Conservation (phyloP, 2,888 invertebrate species). For the Anodontia alba region DNA sequence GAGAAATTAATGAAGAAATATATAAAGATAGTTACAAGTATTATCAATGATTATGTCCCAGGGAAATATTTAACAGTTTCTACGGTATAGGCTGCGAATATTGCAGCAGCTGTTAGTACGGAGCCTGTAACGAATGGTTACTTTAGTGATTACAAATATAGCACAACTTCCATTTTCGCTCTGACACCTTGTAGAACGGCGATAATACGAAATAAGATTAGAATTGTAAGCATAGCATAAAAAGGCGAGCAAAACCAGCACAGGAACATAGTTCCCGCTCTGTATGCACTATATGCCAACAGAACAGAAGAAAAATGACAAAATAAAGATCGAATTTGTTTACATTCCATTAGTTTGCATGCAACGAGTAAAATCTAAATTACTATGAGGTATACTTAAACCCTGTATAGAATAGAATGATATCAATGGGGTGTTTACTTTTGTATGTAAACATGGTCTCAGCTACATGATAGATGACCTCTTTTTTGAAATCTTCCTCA, state of each 20-base stretch:
- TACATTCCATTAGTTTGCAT: not conserved
- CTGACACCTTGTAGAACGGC: not conserved
- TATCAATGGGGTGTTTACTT: not conserved
- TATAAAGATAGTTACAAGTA: not conserved
- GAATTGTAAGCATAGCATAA: not conserved
- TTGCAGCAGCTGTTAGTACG: not conserved
- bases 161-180: not conserved
- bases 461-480: not conserved
- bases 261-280: not conserved
- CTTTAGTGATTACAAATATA: not conserved
- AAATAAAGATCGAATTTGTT: not conserved
- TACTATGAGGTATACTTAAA: not conserved
- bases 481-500: not conserved
- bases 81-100: not conserved
- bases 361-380: not conserved
- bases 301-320: not conserved
- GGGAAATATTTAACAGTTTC: not conserved
- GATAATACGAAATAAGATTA: not conserved
- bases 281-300: too few relatives aligned
- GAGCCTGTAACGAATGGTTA: not conserved
- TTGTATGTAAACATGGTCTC: not conserved
- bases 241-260: too few relatives aligned
- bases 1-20: not conserved
- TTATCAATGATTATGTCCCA: not conserved
- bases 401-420: not conserved